Conservation (phyloP, 2,113 vertebrate genomes). For the Neogobius melanostomus region DNA sequence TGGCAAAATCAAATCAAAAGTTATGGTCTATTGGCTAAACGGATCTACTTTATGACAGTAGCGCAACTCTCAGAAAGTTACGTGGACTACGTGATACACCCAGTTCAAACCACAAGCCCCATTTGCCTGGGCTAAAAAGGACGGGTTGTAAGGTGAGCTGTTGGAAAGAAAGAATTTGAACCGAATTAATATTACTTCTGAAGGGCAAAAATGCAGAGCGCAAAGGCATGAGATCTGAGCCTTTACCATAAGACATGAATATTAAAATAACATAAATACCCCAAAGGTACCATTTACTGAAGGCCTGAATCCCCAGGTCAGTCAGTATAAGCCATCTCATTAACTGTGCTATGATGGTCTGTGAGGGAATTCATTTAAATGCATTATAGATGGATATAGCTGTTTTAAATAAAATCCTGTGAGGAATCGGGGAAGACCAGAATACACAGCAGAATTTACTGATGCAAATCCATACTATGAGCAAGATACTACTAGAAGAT, state of each 20-base stretch:
- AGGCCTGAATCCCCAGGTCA: constrained; percentile 35
- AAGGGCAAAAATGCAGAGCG: constrained; percentile 47
- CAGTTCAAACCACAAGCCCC: constrained; percentile 49
- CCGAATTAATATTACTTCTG: constrained; percentile 56
- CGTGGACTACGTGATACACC: not conserved
- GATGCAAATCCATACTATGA: not conserved
- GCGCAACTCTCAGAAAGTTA: not conserved
- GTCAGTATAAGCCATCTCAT: constrained; percentile 7
- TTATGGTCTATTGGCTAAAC: no score
- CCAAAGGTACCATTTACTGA: constrained; percentile 43
- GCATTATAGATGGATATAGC: constrained; percentile 13
- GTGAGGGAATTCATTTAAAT: constrained; percentile 11
- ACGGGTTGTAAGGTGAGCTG: constrained; percentile 57
- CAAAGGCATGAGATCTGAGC: constrained; percentile 24
- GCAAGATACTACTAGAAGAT: not conserved
- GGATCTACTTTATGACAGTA: no score
- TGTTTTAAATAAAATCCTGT: constrained; percentile 8
- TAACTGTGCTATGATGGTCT: constrained; percentile 14
- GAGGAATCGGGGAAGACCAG: not conserved
- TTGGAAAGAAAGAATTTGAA: constrained; percentile 59
- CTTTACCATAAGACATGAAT: constrained; percentile 60
- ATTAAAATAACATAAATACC: constrained; percentile 57
- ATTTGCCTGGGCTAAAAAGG: constrained; percentile 67
- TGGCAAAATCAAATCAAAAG: no score
- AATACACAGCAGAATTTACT: constrained; percentile 5